Evolutionary conservation across 2,113 vertebrate genomes (phyloP).

Genomic region (Syngnathoides biaculeatus): DNA sequence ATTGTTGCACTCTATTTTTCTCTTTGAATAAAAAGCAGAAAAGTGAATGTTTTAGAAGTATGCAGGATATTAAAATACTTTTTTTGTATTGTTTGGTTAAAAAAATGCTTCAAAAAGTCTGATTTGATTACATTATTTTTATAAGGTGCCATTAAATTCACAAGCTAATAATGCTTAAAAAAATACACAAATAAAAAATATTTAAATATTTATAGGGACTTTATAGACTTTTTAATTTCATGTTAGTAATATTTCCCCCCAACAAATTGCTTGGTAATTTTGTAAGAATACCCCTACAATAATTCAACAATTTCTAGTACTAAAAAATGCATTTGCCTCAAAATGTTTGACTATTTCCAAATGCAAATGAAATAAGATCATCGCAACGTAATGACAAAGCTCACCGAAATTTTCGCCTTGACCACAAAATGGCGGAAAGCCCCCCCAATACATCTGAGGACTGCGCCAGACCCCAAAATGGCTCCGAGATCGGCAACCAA

Average conservation of each 20-base stretch:
- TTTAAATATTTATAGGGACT: background rate
- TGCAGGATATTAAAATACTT: background rate
- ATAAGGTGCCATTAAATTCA: no score
- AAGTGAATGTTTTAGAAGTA: background rate
- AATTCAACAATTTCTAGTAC: no score
- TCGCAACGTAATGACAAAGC: background rate
- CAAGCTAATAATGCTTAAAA: background rate
- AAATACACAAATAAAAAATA: background rate
- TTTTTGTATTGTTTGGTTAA: background rate
- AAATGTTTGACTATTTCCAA: background rate
- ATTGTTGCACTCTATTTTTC: background rate
- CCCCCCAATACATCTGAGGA: slow-evolving; percentile 6
- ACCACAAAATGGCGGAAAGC: slow-evolving; percentile 60
- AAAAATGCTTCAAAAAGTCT: background rate
- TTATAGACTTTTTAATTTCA: background rate
- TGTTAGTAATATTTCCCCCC: background rate
- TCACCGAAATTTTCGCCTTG: background rate
- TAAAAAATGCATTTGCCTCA: no score
- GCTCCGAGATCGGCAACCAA: slow-evolving; percentile 51
- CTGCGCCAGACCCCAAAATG: slow-evolving; percentile 55
- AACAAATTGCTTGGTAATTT: no score
- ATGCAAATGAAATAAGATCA: background rate
- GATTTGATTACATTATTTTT: background rate
- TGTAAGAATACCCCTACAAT: no score
- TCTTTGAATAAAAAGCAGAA: no score